phyloP scores from a whole-genome alignment of 92 coral and sea anemone species.

The Parazoanthus atlanticus region DNA sequence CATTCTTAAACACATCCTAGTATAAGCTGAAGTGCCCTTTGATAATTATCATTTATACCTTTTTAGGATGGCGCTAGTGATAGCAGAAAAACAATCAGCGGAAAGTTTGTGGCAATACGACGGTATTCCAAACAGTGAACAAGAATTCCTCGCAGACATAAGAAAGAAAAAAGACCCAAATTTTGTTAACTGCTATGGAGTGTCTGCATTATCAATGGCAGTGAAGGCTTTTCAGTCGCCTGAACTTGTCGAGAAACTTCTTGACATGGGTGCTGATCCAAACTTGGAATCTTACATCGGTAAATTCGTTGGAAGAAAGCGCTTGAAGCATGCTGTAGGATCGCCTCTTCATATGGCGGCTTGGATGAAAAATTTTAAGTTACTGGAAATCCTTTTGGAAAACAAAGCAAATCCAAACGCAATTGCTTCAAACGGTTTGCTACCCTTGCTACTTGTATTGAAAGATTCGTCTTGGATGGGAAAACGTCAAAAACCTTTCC shows the following conservation, averaged over 20 bases:
- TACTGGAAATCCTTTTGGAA: neutral
- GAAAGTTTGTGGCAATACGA: neutral
- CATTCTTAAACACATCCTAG: no score
- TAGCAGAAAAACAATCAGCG: neutral
- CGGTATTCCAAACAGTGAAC: neutral
- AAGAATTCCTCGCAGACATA: neutral
- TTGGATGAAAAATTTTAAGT: neutral
- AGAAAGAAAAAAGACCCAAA: neutral
- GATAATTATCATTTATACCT: no score
- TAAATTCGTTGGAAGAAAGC: neutral
- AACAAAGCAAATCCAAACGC: neutral
- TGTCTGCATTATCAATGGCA: neutral
- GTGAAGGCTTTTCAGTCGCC: neutral
- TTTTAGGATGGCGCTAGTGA: neutral
- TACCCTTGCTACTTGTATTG: slow-evolving; percentile 31
- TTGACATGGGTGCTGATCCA: slow-evolving; percentile 34
- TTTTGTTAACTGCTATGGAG: neutral
- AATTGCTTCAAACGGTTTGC: neutral
- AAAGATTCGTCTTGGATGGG: neutral
- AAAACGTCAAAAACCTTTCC: neutral
- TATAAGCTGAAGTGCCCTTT: no score
- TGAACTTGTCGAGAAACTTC: slow-evolving; percentile 13
- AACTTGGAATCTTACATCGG: slow-evolving; percentile 33
- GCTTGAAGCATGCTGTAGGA: neutral
- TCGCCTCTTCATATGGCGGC: neutral